These are phyloP conservation scores for Heteromurus nitidus DNA, from an alignment of 2,888 invertebrate genomes.

Conservation along the genomic window DNA sequence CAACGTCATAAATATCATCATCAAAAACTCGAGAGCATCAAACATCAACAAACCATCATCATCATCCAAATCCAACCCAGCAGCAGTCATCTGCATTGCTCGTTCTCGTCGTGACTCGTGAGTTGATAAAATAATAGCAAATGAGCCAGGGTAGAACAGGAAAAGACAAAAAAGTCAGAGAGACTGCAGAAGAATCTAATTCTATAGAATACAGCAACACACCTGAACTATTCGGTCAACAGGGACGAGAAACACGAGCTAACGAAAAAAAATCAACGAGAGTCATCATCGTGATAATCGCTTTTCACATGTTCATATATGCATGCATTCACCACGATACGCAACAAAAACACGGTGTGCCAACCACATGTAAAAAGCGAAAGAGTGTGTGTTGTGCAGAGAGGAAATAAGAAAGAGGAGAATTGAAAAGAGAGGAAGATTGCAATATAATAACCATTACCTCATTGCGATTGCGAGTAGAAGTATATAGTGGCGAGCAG, in stretches of 20 bases:
- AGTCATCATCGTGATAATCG: not conserved
- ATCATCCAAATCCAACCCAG: not conserved
- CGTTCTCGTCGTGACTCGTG: not conserved
- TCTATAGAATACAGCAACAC: too few species aligned
- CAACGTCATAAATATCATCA: too few species aligned
- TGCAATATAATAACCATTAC: constrained; percentile 48
- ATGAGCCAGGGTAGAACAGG: not conserved
- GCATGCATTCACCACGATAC: not conserved
- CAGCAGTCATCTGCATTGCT: not conserved
- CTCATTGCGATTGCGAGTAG: constrained; percentile 30
- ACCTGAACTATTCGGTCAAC: constrained; percentile 18
- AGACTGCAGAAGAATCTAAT: not conserved
- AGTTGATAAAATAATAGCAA: not conserved
- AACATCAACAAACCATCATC: not conserved
- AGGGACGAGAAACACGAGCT: not conserved
- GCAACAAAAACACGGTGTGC: not conserved
- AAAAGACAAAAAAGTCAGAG: not conserved
- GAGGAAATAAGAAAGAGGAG: constrained; percentile 34
- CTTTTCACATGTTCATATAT: constrained; percentile 1
- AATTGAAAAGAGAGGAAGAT: constrained; percentile 22
- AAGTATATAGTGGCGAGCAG: constrained; percentile 20
- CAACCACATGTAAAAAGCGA: not conserved
- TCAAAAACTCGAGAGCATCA: too few species aligned
- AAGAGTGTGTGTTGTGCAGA: not conserved
- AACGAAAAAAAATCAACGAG: constrained; percentile 15